Base-by-base conservation (phyloP, 2,113 vertebrate genomes). In the Eubucco bourcierii region DNA sequence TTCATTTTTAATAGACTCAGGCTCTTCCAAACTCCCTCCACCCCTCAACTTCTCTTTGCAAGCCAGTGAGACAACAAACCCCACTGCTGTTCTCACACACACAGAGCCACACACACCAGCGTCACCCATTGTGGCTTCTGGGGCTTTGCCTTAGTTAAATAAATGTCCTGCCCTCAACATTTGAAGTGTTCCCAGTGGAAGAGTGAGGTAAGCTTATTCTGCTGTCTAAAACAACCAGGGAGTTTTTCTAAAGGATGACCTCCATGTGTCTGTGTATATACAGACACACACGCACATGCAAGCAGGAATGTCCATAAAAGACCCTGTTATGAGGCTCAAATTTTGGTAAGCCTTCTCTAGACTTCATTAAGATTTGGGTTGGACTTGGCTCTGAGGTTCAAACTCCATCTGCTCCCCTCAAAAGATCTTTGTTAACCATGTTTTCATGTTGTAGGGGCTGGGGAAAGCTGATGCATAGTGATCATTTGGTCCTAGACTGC, bases 381-480 rank as follows among this genome's bases (percentile, higher is more conserved):
- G 84, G 81, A 64, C 60, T 87, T 64, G 79, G 87, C 87, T 87
- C 76, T 34, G 0, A 72, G 82, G 87, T 83, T 92, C 90, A 83
- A 63, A 80, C 87, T 91, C 79, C 79, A 89, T 96, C 91, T 96
- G 91, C 79, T 95, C 60, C 84, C 93, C 58, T 95, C 91, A 93
- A 94, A 94, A 95, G 94, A 89, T 82, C 94, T 94, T 94, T 95
- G 90, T 95, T 88, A 33, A 46, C 55, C 1, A 0, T 81, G 71
- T 75, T 93, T 90, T 88, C 15, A 0, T 11, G 70, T 65, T 37
- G 2, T 9, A 50, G 41, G 33, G 37, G 83, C 84, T 28, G 61
- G 58, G 59, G 78, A 65, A 72, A 90, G 74, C 17, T 68, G 87
- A 72, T 67, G 37, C 7, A 53, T 1, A 5, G 33, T 37, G 61